Conservation (phyloP, 2,113 vertebrate genomes). For the Hylia prasina region DNA sequence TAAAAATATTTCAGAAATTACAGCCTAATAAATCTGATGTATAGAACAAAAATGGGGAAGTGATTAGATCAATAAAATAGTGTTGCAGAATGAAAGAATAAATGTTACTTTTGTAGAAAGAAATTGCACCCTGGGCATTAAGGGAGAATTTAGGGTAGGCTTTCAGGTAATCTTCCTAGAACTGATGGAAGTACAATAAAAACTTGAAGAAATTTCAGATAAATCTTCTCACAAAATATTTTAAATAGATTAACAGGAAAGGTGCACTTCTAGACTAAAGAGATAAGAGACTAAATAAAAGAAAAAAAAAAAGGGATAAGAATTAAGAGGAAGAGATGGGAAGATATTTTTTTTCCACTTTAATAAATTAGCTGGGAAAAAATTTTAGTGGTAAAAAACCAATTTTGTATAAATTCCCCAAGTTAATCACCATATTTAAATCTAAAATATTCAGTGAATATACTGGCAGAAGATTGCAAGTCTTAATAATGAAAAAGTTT, state of each 20-base stretch:
- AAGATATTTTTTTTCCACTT: neutral
- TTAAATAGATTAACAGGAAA: neutral
- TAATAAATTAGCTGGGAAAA: neutral
- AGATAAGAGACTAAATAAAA: neutral
- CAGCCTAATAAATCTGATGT: neutral
- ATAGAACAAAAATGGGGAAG: neutral
- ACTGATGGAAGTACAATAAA: neutral
- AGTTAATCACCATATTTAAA: neutral
- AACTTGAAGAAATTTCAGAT: neutral
- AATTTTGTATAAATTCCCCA: neutral
- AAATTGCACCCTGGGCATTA: neutral
- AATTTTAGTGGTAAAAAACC: neutral
- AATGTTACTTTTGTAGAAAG: neutral
- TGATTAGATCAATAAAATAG: neutral
- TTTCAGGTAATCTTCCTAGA: neutral
- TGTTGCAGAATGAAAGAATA: neutral
- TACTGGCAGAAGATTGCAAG: neutral
- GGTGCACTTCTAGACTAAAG: neutral
- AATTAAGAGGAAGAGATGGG: neutral
- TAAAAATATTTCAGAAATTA: neutral
- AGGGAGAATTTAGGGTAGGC: neutral
- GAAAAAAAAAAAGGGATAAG: neutral
- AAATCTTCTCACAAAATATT: neutral
- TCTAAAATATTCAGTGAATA: neutral
- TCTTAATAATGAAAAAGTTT: neutral